These are phyloP conservation scores for Myodes glareolus DNA, from an alignment of 2,113 vertebrate species.

Conservation along the genomic window DNA sequence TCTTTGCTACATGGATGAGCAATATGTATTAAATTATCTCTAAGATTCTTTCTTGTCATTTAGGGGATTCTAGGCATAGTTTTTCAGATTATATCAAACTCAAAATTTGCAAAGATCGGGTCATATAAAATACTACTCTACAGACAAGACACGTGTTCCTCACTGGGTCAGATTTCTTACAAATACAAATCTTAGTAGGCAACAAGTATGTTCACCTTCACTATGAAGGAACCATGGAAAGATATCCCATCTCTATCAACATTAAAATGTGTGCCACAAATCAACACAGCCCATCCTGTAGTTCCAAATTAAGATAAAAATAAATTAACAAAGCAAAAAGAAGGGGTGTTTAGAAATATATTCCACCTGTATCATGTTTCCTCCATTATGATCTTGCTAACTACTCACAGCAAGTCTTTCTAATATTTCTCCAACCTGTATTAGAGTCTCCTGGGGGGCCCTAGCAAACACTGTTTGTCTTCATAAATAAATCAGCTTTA, in stretches of 20 bases:
- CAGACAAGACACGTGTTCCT: neutral
- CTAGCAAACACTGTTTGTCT: neutral
- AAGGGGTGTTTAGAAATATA: neutral
- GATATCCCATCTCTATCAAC: neutral
- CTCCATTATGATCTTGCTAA: neutral
- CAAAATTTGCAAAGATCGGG: neutral
- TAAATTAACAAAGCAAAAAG: neutral
- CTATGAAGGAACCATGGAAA: neutral
- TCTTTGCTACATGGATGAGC: neutral
- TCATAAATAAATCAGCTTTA: slow-evolving; percentile 9
- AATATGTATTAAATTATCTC: neutral
- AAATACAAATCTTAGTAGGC: no score
- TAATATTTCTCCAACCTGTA: neutral
- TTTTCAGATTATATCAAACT: neutral
- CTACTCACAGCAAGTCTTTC: neutral
- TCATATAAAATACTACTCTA: neutral
- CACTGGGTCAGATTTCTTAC: neutral
- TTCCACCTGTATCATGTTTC: neutral
- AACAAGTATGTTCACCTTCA: neutral
- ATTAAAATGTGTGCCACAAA: neutral
- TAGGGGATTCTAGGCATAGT: neutral
- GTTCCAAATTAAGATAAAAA: neutral
- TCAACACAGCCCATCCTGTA: neutral
- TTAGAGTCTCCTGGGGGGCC: neutral
- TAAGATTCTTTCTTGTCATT: neutral